phyloP scores from a whole-genome alignment of 2,113 vertebrate species.

The Trachemys scripta region DNA sequence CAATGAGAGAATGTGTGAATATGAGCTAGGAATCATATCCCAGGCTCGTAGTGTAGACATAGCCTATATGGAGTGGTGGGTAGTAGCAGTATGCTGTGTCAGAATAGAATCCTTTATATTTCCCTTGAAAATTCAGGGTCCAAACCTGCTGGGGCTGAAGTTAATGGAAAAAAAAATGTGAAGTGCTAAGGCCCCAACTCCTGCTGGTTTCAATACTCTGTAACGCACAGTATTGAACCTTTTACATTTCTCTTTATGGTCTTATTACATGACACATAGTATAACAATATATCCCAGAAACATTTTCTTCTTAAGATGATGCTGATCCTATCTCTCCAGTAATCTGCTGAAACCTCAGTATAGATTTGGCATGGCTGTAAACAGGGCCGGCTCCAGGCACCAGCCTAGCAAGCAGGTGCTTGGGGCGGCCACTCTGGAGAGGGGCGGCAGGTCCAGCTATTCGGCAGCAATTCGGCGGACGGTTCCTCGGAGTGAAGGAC shows the following conservation, averaged over 20 bases:
- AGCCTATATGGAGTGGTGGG: constrained; percentile 48
- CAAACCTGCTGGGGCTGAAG: constrained; percentile 26
- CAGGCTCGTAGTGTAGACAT: background rate
- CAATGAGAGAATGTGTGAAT: background rate
- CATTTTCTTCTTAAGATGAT: background rate
- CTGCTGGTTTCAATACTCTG: constrained; percentile 34
- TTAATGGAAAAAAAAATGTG: constrained; percentile 54
- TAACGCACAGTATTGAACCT: background rate
- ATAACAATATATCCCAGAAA: constrained; percentile 4
- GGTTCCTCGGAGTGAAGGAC: too few relatives aligned
- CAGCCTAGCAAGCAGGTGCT: too few relatives aligned
- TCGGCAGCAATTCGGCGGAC: too few relatives aligned
- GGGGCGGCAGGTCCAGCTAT: too few relatives aligned
- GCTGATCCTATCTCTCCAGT: background rate
- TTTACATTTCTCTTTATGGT: constrained; percentile 3
- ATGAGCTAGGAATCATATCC: background rate
- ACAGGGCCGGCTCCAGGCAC: too few relatives aligned
- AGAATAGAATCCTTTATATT: constrained; percentile 50
- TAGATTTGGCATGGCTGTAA: background rate
- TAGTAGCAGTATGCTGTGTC: background rate
- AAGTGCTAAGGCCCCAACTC: constrained; percentile 16
- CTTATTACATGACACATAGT: background rate
- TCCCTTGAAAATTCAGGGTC: constrained; percentile 29
- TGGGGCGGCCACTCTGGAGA: too few relatives aligned
- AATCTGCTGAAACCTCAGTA: background rate